Evolutionary conservation across 2,888 invertebrate species (phyloP), one percentile per base, ranked within the genome.

Genomic region (Nymphalis urticae): DNA sequence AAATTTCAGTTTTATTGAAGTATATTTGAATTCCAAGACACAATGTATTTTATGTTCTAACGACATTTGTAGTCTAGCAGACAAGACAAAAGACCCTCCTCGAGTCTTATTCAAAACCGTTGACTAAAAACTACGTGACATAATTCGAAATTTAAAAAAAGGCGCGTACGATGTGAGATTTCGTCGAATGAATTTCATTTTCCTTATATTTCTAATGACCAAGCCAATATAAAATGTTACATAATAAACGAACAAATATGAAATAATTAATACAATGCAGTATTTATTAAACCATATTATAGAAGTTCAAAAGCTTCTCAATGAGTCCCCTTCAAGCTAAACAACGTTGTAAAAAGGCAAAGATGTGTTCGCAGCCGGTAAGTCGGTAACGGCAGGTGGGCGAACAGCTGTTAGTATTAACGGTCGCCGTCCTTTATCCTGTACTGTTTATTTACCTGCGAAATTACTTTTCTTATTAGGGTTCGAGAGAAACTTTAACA

Each of bases 361-460:
- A 65, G 62, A 68, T 63, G 71, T 71, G 47, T 54, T 71, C 68
- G 73, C 75, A 72, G 75, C 74, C 75, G 76, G 69, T 66, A 19
- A 72, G 75, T 73, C 75, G 76, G 69, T 66, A 19, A 36, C 56
- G 75, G 81, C 84, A 84, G 84, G 84, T 84, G 84, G 71, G 72
- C 68, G 47, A 74, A 76, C 83, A 84, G 83, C 82, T 83, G 84
- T 78, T 78, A 47, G 19, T 65, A 21, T 74, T 78, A 80, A 80
- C 81, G 80, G 79, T 73, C 72, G 75, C 17, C 54, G 21, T 53
- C 68, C 51, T 68, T 65, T 66, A 59, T 65, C 62, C 66, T 62
- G 47, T n/a, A 51, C 62, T 50, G 66, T 62, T 62, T 66, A 66
- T 62, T 21, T 59, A 69, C 19, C 66, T 67, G 60, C 42, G 32